A percentile compares a stretch with the other conserved stretches of the same genome.
These are phyloP conservation scores for Diadophis punctatus DNA, from an alignment of 2,113 vertebrate genomes.

Conservation along the genomic window DNA sequence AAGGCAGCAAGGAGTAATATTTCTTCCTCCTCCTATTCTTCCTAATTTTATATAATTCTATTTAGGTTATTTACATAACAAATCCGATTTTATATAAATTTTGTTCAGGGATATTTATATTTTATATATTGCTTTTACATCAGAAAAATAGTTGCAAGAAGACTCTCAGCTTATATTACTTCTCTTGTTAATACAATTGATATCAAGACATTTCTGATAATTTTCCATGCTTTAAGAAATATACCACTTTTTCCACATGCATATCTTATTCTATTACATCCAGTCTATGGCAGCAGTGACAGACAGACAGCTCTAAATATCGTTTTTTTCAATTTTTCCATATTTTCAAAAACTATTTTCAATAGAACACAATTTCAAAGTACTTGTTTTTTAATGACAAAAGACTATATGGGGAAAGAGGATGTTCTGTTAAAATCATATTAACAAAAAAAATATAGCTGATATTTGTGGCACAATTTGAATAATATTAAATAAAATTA, in stretches of 20 bases:
- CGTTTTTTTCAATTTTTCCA: not conserved
- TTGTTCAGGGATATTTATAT: not conserved
- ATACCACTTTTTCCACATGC: not conserved
- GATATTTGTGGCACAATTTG: not conserved
- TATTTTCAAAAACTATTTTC: not conserved
- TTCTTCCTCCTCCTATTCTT: not conserved
- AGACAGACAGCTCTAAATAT: not conserved
- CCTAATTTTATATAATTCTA: not conserved
- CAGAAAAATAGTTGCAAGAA: not conserved
- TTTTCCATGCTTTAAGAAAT: not conserved
- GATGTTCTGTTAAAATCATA: not conserved
- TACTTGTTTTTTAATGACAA: not conserved
- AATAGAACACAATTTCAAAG: not conserved
- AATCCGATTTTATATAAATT: not conserved
- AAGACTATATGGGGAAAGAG: not conserved
- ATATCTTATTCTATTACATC: not conserved
- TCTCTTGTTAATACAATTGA: slow-evolving; percentile 9
- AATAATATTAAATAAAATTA: not conserved
- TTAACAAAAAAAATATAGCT: not conserved
- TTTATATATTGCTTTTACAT: not conserved
- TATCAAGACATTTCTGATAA: not conserved
- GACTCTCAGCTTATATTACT: not conserved
- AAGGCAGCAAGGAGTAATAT: not conserved
- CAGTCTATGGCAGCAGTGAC: not conserved
- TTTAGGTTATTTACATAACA: not conserved